Evolutionary conservation across 2,888 invertebrate species (phyloP).

Genomic region (Dilophus febrilis): DNA sequence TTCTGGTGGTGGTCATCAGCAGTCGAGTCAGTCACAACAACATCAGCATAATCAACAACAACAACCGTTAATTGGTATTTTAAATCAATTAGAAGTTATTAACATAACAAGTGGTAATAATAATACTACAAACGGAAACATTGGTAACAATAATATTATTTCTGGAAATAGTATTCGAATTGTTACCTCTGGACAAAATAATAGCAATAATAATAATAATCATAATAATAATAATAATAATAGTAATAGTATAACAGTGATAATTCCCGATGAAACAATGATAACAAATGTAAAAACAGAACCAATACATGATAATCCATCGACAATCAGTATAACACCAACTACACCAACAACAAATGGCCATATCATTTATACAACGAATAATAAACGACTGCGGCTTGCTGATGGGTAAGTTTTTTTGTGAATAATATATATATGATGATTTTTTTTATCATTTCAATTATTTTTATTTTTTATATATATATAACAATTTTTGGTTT

Average conservation of each 20-base stretch:
- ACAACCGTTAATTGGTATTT: slow-evolving; percentile 9
- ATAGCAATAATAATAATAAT: not conserved
- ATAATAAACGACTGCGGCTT: slow-evolving; percentile 35
- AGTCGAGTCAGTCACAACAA: slow-evolving; percentile 13
- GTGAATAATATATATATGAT: not conserved
- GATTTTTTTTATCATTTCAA: not conserved
- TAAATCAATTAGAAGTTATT: slow-evolving; percentile 2
- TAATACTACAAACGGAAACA: not conserved
- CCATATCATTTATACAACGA: slow-evolving; percentile 25
- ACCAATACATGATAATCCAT: slow-evolving; percentile 23
- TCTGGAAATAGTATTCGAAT: no score
- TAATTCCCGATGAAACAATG: slow-evolving; percentile 23
- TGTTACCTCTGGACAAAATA: no score
- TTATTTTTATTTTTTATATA: not conserved
- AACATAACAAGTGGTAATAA: not conserved
- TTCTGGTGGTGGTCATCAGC: not conserved
- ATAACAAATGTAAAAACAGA: slow-evolving; percentile 27
- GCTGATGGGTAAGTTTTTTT: slow-evolving; percentile 25
- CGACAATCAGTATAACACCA: no score
- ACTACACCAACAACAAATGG: slow-evolving; percentile 28
- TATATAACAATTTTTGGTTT: no score
- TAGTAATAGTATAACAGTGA: slow-evolving; percentile 3
- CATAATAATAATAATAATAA: not conserved
- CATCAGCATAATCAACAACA: slow-evolving; percentile 14
- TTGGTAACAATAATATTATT: slow-evolving; percentile 9